phyloP scores from a whole-genome alignment of 2,113 vertebrate genomes.

The Stegastes partitus region DNA sequence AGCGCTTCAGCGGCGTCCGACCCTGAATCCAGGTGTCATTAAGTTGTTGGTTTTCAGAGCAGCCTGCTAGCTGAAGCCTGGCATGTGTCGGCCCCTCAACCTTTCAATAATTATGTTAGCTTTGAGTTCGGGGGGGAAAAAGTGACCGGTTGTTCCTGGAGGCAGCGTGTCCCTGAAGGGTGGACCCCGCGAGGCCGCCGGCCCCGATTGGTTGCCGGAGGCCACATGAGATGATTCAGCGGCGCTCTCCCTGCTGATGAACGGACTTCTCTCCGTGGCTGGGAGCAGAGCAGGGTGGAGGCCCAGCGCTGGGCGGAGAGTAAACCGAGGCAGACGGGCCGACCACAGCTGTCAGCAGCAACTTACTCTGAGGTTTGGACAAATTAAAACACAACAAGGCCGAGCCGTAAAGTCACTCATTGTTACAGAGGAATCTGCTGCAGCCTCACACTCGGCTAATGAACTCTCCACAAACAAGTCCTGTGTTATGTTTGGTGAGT shows the following conservation, averaged over 20 bases:
- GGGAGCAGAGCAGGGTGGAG: conserved; percentile 26
- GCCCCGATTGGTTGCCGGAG: conserved; percentile 30
- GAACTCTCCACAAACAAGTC: conserved; percentile 36
- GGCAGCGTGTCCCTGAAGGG: conserved; percentile 48
- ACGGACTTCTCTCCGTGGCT: conserved; percentile 13
- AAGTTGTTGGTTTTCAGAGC: conserved; percentile 53
- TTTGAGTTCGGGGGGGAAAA: conserved; percentile 45
- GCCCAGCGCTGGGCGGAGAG: conserved; percentile 18
- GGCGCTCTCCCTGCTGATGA: conserved; percentile 40
- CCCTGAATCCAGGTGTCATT: conserved; percentile 65
- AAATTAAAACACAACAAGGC: conserved; percentile 13
- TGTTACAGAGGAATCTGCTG: conserved; percentile 30
- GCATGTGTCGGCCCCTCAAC: conserved; percentile 35
- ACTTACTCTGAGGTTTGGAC: conserved; percentile 25
- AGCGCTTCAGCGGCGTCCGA: conserved; percentile 38
- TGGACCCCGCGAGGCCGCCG: conserved; percentile 8
- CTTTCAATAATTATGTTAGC: conserved; percentile 61
- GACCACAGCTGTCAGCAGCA: conserved; percentile 61
- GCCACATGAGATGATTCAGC: conserved; percentile 51
- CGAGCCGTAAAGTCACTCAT: conserved; percentile 29
- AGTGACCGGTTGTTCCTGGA: conserved; percentile 64
- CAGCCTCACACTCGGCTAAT: conserved; percentile 32
- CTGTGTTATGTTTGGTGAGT: conserved; percentile 55
- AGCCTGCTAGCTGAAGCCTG: conserved; percentile 41
- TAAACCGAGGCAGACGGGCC: conserved; percentile 18